Conservation (phyloP, 2,888 invertebrate genomes). For the Coenonympha glycerion region DNA sequence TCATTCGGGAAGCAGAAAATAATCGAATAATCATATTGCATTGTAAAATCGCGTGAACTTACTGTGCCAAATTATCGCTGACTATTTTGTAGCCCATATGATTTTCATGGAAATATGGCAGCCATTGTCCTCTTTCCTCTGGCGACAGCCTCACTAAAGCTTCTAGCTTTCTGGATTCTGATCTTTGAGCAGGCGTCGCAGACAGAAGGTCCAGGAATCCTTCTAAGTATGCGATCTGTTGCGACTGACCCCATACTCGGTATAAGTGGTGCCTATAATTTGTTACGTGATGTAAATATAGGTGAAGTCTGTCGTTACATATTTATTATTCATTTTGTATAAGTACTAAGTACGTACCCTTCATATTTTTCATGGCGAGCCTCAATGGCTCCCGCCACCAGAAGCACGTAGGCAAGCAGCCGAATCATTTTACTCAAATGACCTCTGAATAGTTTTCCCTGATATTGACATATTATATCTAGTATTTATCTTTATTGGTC, state of each 20-base stretch:
- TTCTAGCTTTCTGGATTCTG: conserved; percentile 48
- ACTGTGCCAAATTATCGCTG: conserved; percentile 59
- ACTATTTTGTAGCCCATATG: conserved; percentile 47
- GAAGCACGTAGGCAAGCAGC: conserved; percentile 40
- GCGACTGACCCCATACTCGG: conserved; percentile 45
- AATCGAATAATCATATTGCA: neutral
- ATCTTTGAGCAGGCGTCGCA: conserved; percentile 41
- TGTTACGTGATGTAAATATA: too few relatives aligned
- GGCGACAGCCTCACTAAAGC: conserved; percentile 53
- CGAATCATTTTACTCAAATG: conserved; percentile 42
- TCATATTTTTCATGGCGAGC: conserved; percentile 64
- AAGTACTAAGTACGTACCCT: conserved; percentile 51
- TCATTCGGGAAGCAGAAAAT: neutral
- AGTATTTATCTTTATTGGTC: conserved; percentile 5
- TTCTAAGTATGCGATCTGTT: conserved; percentile 45
- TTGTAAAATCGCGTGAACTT: conserved; percentile 28
- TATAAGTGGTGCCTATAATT: conserved; percentile 57
- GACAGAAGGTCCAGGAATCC: conserved; percentile 50
- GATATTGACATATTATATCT: neutral
- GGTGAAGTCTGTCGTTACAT: too few relatives aligned
- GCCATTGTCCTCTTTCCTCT: conserved; percentile 51
- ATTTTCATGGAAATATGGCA: conserved; percentile 47
- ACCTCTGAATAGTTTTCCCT: conserved; percentile 15
- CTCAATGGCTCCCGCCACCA: conserved; percentile 41
- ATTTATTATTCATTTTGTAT: too few relatives aligned